Evolutionary conservation across 2,113 vertebrate genomes (phyloP).

Genomic region (Bubalus kerabau): DNA sequence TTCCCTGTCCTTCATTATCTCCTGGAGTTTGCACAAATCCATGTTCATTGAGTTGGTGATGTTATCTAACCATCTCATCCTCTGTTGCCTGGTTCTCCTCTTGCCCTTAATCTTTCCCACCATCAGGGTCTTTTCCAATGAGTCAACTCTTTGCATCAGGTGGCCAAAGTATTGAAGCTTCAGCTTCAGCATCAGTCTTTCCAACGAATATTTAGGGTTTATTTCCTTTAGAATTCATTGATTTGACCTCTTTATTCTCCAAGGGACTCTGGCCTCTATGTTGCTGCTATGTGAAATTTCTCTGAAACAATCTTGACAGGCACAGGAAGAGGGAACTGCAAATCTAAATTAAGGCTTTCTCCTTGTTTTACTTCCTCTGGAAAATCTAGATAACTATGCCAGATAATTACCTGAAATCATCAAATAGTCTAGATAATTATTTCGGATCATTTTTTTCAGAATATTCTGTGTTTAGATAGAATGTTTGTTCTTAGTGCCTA

Average conservation of each 20-base stretch:
- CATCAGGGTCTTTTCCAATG: not conserved
- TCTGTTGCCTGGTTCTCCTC: not conserved
- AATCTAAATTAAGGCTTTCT: not conserved
- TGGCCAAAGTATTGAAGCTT: not conserved
- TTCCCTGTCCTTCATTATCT: not conserved
- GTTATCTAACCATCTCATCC: not conserved
- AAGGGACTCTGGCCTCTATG: not conserved
- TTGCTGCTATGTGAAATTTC: not conserved
- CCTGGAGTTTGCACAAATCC: not conserved
- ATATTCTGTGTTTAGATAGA: not conserved
- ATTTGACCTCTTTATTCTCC: not conserved
- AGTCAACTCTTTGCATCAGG: not conserved
- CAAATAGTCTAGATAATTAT: not conserved
- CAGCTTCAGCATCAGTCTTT: not conserved
- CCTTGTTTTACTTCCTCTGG: not conserved
- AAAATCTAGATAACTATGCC: not conserved
- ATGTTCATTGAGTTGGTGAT: not conserved
- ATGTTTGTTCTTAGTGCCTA: not conserved
- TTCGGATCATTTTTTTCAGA: not conserved
- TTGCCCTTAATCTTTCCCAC: not conserved
- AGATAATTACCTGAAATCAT: not conserved
- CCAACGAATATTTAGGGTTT: not conserved
- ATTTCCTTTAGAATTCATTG: not conserved
- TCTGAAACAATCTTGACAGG: not conserved
- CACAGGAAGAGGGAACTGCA: not conserved